Conservation (phyloP, 1,140 invertebrate species). For the Melanaphis sacchari region DNA sequence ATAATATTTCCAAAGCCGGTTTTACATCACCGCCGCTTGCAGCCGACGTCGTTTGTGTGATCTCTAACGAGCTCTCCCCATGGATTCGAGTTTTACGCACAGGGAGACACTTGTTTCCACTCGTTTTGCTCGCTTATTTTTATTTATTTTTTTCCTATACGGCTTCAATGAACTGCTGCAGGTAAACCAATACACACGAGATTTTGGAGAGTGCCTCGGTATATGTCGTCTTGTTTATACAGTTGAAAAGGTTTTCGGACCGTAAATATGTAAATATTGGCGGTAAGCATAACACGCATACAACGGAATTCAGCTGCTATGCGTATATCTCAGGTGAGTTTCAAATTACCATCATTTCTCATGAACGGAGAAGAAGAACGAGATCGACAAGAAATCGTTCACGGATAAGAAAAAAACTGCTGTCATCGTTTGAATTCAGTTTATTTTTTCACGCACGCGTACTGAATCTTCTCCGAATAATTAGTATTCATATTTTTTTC, state of each 20-base stretch:
- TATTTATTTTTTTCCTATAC: constrained; percentile 24
- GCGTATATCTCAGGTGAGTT: constrained; percentile 17
- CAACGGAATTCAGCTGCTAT: not conserved
- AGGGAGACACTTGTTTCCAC: constrained; percentile 38
- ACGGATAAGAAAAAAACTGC: constrained; percentile 29
- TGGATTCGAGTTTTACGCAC: constrained; percentile 16
- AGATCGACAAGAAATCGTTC: constrained; percentile 21
- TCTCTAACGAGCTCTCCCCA: constrained; percentile 42
- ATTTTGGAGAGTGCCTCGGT: not conserved
- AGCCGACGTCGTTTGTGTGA: constrained; percentile 7
- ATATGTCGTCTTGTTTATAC: constrained; percentile 9
- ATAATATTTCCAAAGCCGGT: constrained; percentile 45
- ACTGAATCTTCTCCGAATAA: not conserved
- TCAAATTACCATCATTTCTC: constrained; percentile 39
- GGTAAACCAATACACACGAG: constrained; percentile 46
- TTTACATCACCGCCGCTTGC: constrained; percentile 15
- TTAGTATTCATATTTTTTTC: constrained; percentile 14
- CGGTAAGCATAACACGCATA: constrained; percentile 37
- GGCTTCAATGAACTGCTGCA: constrained; percentile 42
- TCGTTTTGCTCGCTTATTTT: constrained; percentile 28
- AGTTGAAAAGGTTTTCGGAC: constrained; percentile 33
- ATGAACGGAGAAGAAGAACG: not conserved
- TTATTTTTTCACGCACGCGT: not conserved
- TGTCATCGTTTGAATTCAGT: not conserved
- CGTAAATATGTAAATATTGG: constrained; percentile 50